Evolutionary conservation across 2,888 invertebrate species (phyloP), one percentile per base, ranked within the genome.

Genomic region (Vesta saturnalis): DNA sequence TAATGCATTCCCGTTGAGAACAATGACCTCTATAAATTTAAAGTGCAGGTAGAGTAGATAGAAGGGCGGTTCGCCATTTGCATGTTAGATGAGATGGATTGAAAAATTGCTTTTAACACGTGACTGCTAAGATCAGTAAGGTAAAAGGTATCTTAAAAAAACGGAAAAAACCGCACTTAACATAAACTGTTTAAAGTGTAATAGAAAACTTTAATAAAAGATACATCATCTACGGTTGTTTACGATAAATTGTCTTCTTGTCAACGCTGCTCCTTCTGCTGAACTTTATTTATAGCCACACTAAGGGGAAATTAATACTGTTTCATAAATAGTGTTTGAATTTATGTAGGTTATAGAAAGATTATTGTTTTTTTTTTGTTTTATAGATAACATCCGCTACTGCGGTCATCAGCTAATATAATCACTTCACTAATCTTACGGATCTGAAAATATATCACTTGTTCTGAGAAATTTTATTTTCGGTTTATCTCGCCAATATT

Each of bases 11-110:
- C 56, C 63, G 59, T 60, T 67, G 62, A 62, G 71, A 71, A 68
- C 71, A 68, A 71, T 71, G 71, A 63, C 64, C 71, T 64, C 64
- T 60, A 71, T 73, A 73, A 73, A 73, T 73, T 73, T 69, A 69
- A 69, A 64, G 69, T 66, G 69, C 73, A 72, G 72, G 73, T 73
- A 73, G 71, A 64, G 71, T 70, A 64, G 74, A 71, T 62, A 71
- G 67, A 73, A 72, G 69, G 72, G 71, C 70, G 70, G 73, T 72
- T 72, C 72, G 72, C 71, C 74, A 74, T 74, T 74, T 74, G 74
- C 72, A 74, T 74, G 74, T 73, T 74, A 73, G 74, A 74, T 73
- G 74, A 74, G 72, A 60, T 64, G 60, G 64, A 57, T 64, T 71
- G 70, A 70, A 65, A 68, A 71, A 71, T 73, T 67, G 70, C 72